Percentiles rank a stretch among this genome's conserved stretches.
phyloP scores from a whole-genome alignment of 1,140 invertebrate genomes.

The Leptinotarsa lineolata region DNA sequence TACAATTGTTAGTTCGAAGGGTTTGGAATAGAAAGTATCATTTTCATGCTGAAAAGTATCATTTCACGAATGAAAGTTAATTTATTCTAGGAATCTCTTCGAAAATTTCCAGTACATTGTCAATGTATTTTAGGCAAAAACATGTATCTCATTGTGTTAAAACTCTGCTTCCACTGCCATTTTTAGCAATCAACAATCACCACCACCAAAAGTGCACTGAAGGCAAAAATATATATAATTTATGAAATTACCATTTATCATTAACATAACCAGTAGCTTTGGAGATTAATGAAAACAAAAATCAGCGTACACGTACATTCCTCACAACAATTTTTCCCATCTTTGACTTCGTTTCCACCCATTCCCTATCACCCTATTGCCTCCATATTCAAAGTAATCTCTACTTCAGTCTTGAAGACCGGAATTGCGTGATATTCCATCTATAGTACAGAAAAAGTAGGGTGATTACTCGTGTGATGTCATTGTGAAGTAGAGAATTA shows the following conservation, averaged over 20 bases:
- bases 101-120: no score
- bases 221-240: background rate
- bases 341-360: background rate
- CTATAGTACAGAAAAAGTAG: no score
- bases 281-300: constrained; percentile 10
- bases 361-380: background rate
- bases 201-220: background rate
- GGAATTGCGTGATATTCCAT: background rate
- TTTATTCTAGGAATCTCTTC: no score
- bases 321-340: background rate
- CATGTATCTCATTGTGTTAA: no score
- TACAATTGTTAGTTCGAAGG: no score
- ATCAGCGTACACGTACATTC: background rate
- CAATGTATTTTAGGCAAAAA: no score
- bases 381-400: background rate
- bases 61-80: no score
- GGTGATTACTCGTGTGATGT: no score
- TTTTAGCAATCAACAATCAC: background rate
- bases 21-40: no score
- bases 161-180: background rate
- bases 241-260: constrained; percentile 4
- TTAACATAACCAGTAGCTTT: constrained; percentile 18
- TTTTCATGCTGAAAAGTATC: no score
- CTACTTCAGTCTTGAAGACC: background rate
- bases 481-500: no score